Base-by-base conservation (phyloP, 2,888 invertebrate species). In the Mythimna lalbum region DNA sequence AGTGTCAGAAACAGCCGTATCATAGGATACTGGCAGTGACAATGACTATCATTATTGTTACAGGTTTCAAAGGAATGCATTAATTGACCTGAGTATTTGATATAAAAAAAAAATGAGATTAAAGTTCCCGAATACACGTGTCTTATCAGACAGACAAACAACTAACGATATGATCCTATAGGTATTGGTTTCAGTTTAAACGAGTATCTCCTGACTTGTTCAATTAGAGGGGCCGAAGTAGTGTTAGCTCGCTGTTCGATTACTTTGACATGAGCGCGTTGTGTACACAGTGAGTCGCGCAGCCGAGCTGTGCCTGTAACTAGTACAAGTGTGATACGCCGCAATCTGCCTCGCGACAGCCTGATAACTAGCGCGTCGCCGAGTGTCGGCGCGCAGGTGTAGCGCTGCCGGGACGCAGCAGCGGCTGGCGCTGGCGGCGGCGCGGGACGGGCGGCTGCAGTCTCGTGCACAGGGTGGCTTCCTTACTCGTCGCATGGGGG, bases 291-390 rank as follows among this genome's bases (percentile, higher is more conserved):
- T 53, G 23, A 23, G 59, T 19, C 39, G 55, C 39, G 49, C 19
- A 2, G 14, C 14, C 31, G 17, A 5, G 14, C 43, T 17, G n/a
- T n/a, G n/a, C n/a, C n/a, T n/a, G 36, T 36, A 43, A 49, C 19
- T 49, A 49, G 47, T n/a, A 2, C 31, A n/a, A 23, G 62, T 14
- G 14, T 57, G 73, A 36, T 73, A 73, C 33, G 67, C 31, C 47
- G 73, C 49, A 59, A 73, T 73, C 73, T 65, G 73, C 73, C 52
- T 53, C 73, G 73, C 73, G 73, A 73, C 65, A 47, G 27, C 59
- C 47, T 65, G 73, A 65, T 73, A 73, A 47, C 73, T n/a, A 10
- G 27, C 63, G 10, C 73, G 47, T 14, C 69, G 50, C 17, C 49
- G 23, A 19, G n/a, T 9, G 47, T 43, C 6, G 12, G 4, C 49